Evolutionary conservation across 1,140 invertebrate species (phyloP), one percentile per base, ranked within the genome.

Genomic region (Plectus sambesii): DNA sequence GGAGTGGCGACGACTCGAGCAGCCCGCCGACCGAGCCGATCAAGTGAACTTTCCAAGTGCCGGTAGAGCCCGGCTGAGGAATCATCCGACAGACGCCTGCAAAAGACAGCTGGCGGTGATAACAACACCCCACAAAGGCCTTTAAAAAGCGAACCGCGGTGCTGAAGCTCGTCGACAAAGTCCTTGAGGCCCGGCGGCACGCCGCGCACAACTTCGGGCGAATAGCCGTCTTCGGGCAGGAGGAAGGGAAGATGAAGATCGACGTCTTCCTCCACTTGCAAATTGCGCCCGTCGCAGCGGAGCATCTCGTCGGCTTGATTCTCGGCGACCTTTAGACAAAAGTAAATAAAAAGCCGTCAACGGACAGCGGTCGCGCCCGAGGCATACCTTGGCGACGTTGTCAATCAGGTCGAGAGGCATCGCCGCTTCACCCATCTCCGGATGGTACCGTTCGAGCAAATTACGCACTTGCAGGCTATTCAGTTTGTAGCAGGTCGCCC

Each of bases 191-290:
- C 50, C n/a, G 49, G 29, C 5, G 59, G 58, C 9, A 60, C 39
- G n/a, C 55, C 59, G 22, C 49, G 29, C 17, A 62, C 27, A 17
- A 17, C 44, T 38, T 60, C 57, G 60, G 33, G 33, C 63, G 88
- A 90, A 74, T 96, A 98, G 9, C 92, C 92, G 74, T 98, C 92
- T 66, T 93, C 88, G 0, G 93, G 93, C 9, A 98, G 75, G 3
- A 97, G 72, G 44, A 98, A 82, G 3, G 85, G 86, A 15, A 96
- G 73, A 58, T 85, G 82, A 17, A 97, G 76, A 58, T 87, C 82
- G 8, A 80, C 77, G 62, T 87, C 85, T 72, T 98, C 93, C 51
- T 78, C 75, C 29, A 78, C 49, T 35, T 74, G 70, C 25, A 89
- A 81, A 70, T 88, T 83, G 12, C 85, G 76, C 0, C 87, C 88